These are phyloP conservation scores for Schizothorax lantsangensis DNA, from an alignment of 2,797 vertebrate species.

Conservation along the genomic window DNA sequence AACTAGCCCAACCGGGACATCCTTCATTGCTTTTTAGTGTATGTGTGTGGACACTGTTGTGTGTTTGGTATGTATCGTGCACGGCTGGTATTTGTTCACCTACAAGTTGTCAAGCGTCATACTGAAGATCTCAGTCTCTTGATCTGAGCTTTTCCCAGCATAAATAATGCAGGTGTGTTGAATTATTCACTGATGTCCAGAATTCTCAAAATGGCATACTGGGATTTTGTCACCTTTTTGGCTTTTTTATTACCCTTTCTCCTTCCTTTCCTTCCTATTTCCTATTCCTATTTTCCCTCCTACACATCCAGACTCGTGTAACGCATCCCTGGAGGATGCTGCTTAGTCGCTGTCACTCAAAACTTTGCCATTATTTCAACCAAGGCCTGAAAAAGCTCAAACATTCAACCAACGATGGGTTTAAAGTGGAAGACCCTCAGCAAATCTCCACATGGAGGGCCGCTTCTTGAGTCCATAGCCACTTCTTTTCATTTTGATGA, in stretches of 20 bases:
- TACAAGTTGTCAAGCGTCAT: constrained; percentile 36
- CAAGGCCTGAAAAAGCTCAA: neutral
- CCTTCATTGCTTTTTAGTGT: constrained; percentile 10
- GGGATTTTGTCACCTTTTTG: constrained; percentile 36
- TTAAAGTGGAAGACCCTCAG: neutral
- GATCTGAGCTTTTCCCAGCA: constrained; percentile 47
- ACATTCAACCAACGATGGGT: neutral
- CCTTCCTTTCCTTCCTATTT: neutral
- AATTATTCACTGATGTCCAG: constrained; percentile 58
- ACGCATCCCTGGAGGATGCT: constrained; percentile 18
- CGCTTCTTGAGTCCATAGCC: neutral
- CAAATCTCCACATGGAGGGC: neutral
- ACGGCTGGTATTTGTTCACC: constrained; percentile 35
- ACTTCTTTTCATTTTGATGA: neutral
- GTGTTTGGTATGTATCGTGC: neutral
- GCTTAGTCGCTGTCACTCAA: constrained; percentile 25
- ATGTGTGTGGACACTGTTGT: neutral
- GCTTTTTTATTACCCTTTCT: neutral
- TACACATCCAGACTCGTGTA: constrained; percentile 8
- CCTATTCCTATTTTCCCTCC: neutral
- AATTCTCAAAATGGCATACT: constrained; percentile 38
- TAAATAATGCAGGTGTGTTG: constrained; percentile 55
- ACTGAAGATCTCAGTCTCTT: constrained; percentile 45
- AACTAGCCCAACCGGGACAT: neutral
- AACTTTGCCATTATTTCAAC: neutral